A percentile compares a stretch with the other conserved stretches of the same genome.
These are phyloP conservation scores for Lochmaea capreae DNA, from an alignment of 2,888 invertebrate species.

Conservation along the genomic window DNA sequence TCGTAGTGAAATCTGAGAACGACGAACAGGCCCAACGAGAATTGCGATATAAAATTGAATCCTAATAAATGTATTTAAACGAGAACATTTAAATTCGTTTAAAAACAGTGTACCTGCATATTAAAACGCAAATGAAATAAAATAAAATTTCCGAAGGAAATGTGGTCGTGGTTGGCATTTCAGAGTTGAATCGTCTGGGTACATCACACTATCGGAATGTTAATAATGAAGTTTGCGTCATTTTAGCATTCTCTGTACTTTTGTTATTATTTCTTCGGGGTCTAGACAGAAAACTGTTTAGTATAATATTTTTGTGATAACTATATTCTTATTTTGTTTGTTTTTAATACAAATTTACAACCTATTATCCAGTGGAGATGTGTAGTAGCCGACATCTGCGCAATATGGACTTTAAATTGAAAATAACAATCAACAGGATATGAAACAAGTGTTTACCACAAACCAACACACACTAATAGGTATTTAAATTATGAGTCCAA, in stretches of 20 bases:
- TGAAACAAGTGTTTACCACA: no score
- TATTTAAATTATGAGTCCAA: no score
- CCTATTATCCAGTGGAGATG: no score
- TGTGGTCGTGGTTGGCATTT: conserved; percentile 16
- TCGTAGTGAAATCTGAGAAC: no score
- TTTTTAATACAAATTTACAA: no score
- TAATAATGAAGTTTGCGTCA: conserved; percentile 19
- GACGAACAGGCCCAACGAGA: no score
- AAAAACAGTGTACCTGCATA: neutral
- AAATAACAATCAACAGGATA: no score
- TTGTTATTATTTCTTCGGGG: neutral
- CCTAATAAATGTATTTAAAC: neutral
- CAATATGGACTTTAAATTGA: no score
- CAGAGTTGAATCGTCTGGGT: conserved; percentile 19
- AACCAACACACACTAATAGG: no score
- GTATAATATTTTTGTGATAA: neutral
- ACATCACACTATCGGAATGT: conserved; percentile 26
- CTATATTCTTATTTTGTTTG: no score
- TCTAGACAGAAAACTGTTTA: neutral
- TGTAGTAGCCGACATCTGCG: no score
- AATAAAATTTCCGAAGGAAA: conserved; percentile 22
- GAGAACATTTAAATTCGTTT: neutral
- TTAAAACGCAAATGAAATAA: neutral
- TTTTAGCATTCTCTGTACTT: conserved; percentile 17
- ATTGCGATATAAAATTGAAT: no score